phyloP scores from a whole-genome alignment of 1,140 invertebrate genomes.

The Temnothorax nylanderi region DNA sequence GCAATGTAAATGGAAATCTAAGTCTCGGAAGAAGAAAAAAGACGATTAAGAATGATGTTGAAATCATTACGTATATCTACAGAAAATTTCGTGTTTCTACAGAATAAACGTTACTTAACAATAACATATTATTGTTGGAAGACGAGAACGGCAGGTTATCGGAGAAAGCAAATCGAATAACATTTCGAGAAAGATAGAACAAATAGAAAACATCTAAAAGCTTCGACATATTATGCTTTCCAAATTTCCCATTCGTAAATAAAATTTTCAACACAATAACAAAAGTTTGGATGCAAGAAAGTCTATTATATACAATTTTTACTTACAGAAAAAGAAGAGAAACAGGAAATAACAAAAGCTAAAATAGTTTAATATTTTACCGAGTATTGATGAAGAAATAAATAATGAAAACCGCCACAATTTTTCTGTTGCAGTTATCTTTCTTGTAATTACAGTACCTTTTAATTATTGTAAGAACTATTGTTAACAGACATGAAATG shows the following conservation, averaged over 20 bases:
- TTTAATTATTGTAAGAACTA: background rate
- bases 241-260: conserved; percentile 2
- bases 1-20: background rate
- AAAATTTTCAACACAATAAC: background rate
- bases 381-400: background rate
- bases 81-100: background rate
- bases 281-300: background rate
- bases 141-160: conserved; percentile 21
- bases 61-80: conserved; percentile 1
- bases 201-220: background rate
- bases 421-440: background rate
- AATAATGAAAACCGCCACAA: background rate
- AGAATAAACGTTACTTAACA: background rate
- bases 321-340: background rate
- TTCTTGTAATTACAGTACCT: background rate
- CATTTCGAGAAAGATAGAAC: background rate
- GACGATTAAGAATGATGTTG: background rate
- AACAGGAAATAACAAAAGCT: background rate
- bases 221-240: background rate
- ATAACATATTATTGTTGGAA: conserved; percentile 16
- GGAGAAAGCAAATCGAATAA: background rate
- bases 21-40: background rate
- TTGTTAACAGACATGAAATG: background rate
- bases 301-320: conserved; percentile 10
- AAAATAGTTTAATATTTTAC: background rate